These are phyloP conservation scores for Acropora tenuis DNA, from an alignment of 64 coral and sea anemone species.

Conservation along the genomic window DNA sequence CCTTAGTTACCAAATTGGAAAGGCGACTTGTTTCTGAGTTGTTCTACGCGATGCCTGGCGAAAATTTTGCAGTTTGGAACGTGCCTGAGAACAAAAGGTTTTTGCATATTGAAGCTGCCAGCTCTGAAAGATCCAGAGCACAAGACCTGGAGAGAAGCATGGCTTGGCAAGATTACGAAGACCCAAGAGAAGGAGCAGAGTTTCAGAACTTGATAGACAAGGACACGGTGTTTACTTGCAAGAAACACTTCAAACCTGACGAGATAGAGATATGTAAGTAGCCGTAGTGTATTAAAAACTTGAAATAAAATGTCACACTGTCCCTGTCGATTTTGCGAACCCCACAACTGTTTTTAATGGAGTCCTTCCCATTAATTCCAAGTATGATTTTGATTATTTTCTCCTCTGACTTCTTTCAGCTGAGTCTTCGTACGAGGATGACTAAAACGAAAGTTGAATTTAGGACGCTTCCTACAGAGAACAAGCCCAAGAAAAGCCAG, in stretches of 20 bases:
- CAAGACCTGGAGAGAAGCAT: constrained; percentile 26
- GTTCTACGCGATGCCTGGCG: background rate
- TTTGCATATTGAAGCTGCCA: constrained; percentile 41
- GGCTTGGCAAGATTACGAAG: constrained; percentile 37
- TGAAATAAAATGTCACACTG: background rate
- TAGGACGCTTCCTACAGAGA: background rate
- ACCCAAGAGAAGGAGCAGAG: constrained; percentile 2
- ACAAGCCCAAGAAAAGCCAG: constrained; percentile 38
- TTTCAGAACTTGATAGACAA: constrained; percentile 19
- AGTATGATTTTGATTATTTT: background rate
- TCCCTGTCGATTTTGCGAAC: too few relatives aligned
- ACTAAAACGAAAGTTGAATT: constrained; percentile 15
- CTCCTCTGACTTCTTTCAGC: background rate
- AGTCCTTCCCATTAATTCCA: background rate
- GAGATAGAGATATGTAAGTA: constrained; percentile 53
- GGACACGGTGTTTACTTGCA: constrained; percentile 36
- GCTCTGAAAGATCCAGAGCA: background rate
- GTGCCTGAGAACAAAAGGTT: constrained; percentile 34
- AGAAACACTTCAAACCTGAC: constrained; percentile 44
- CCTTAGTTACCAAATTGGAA: too few relatives aligned
- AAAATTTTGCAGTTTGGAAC: constrained; percentile 12
- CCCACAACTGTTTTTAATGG: too few relatives aligned
- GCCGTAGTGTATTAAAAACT: background rate
- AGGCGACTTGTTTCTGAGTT: too few relatives aligned
- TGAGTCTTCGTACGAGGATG: background rate